Conservation (phyloP, 2,888 invertebrate species). For the Macrosoma leucophasiata region DNA sequence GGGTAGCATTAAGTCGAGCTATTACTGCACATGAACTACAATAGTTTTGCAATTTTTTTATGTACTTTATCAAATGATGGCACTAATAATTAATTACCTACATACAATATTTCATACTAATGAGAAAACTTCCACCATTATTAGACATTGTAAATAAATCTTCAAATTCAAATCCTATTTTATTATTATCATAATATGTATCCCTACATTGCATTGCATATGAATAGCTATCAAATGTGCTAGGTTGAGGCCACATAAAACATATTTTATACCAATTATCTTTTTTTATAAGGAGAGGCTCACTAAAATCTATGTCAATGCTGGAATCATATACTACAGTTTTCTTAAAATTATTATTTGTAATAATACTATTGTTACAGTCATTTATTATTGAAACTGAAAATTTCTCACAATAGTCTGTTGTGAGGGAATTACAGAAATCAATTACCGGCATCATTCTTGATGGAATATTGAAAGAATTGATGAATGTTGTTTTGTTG, state of each 20-base stretch:
- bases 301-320: slow-evolving; percentile 54
- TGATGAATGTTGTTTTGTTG: slow-evolving; percentile 62
- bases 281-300: slow-evolving; percentile 60
- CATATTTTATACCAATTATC: slow-evolving; percentile 62
- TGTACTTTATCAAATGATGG: too few relatives aligned
- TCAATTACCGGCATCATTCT: slow-evolving; percentile 57
- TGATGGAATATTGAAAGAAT: slow-evolving; percentile 60
- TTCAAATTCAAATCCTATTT: slow-evolving; percentile 59
- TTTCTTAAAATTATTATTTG: slow-evolving; percentile 49
- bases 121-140: slow-evolving; percentile 57
- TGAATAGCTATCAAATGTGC: slow-evolving; percentile 39
- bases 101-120: slow-evolving; percentile 61
- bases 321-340: slow-evolving; percentile 60
- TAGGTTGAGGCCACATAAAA: slow-evolving; percentile 55
- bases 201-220: slow-evolving; percentile 63
- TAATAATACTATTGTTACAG: slow-evolving; percentile 48
- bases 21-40: too few relatives aligned
- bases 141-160: slow-evolving; percentile 44
- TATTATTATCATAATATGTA: slow-evolving; percentile 43
- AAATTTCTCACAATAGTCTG: slow-evolving; percentile 59
- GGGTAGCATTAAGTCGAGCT: too few relatives aligned
- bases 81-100: slow-evolving; percentile 33
- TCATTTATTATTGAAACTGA: slow-evolving; percentile 50
- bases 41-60: too few relatives aligned
- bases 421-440: slow-evolving; percentile 44